Percentiles rank a stretch among this genome's conserved stretches.
These are phyloP conservation scores for Spilosoma lubricipeda DNA, from an alignment of 2,888 invertebrate genomes.

Conservation along the genomic window DNA sequence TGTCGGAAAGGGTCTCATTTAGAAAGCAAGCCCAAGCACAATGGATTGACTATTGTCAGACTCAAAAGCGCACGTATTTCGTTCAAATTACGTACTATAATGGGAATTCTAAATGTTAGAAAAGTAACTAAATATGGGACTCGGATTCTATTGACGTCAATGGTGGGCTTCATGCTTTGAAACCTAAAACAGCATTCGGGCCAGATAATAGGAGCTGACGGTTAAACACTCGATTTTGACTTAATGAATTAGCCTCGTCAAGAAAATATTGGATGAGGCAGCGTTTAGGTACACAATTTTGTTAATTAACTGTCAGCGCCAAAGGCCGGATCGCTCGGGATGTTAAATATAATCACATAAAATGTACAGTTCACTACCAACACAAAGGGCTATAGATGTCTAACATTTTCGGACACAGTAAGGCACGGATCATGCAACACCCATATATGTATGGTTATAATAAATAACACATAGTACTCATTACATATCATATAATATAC, in stretches of 20 bases:
- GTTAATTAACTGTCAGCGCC: conserved; percentile 82
- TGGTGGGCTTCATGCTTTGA: conserved; percentile 81
- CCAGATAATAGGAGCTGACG: conserved; percentile 74
- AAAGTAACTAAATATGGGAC: conserved; percentile 74
- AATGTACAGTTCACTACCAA: conserved; percentile 82
- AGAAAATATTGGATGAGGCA: conserved; percentile 36
- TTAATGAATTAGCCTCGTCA: conserved; percentile 39
- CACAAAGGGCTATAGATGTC: conserved; percentile 84
- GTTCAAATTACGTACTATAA: conserved; percentile 72
- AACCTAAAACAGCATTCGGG: conserved; percentile 73
- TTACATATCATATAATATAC: conserved; percentile 61
- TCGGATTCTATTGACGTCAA: conserved; percentile 68
- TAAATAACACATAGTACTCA: conserved; percentile 62
- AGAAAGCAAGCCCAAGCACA: conserved; percentile 85
- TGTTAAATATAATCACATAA: conserved; percentile 70
- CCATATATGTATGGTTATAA: conserved; percentile 80
- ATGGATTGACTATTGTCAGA: conserved; percentile 71
- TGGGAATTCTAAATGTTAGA: conserved; percentile 66
- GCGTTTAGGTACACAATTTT: conserved; percentile 43
- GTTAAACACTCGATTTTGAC: conserved; percentile 64
- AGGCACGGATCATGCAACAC: conserved; percentile 86
- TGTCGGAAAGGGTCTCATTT: conserved; percentile 65
- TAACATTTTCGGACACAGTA: conserved; percentile 82
- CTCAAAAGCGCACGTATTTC: conserved; percentile 76
- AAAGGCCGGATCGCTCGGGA: conserved; percentile 63